Base-by-base conservation (phyloP, 2,797 vertebrate species). In the Pseudochaenichthys georgianus region DNA sequence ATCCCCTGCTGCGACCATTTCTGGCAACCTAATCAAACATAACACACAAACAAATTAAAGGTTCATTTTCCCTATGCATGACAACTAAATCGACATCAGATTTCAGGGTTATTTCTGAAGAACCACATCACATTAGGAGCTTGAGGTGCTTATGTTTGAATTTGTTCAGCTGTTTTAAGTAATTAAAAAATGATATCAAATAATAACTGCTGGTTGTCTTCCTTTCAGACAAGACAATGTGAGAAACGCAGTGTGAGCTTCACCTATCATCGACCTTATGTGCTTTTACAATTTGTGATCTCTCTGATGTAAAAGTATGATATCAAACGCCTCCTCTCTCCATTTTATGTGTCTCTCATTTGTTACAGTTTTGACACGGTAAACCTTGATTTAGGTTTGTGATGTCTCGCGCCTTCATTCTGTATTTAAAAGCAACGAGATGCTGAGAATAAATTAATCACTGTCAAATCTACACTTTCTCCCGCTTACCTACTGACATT, bases 371-470 rank as follows among this genome's bases (percentile, higher is more conserved):
- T 17, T 31, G 41, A 85, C 81, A 57, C 13, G 48, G 77, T 17
- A 19, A 6, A 13, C 47, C 63, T 78, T 73, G 59, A 82, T 76
- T 74, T 31, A 48, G 75, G 51, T 71, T 17, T 2, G 11, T 11
- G 54, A 59, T 17, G 46, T 38, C 70, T 75, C 65, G 16, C 61
- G 69, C 59, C 64, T 82, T 75, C 64, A 76, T 79, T 78, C 53
- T 60, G 16, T 47, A 66, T 81, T 63, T 78, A 71, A 77, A 38
- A 83, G 17, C 50, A 80, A 53, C 13, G 34, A 31, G 73, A 86
- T 82, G 73, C 76, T 54, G 45, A 47, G 76, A 87, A 90, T 89
- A 73, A 87, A 91, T 93, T 82, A 89, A 88, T 83, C 31, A 23
- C 80, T 84, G 78, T 87, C 86, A 81, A 85, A 89, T 84, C 55